phyloP scores from a whole-genome alignment of 2,888 invertebrate genomes.

The Pandemis corylana region DNA sequence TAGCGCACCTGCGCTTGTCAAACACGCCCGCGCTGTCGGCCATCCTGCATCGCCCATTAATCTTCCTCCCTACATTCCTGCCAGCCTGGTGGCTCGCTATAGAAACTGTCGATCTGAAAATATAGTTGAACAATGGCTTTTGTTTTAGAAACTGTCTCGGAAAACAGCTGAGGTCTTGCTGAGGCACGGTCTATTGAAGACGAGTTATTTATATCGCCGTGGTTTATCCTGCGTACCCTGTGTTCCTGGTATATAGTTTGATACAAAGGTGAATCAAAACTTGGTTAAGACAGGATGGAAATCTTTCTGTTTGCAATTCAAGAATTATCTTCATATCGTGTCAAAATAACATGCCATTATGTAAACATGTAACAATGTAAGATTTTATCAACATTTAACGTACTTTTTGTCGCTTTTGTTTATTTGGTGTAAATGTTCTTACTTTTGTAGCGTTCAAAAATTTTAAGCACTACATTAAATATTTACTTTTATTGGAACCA shows the following conservation, averaged over 20 bases:
- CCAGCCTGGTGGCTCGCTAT: constrained; percentile 61
- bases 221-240: neutral
- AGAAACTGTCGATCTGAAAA: constrained; percentile 40
- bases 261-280: neutral
- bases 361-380: too few species aligned
- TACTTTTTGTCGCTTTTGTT: too few species aligned
- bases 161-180: constrained; percentile 36
- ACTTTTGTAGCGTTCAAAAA: too few species aligned
- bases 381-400: too few species aligned
- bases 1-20: constrained; percentile 84
- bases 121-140: constrained; percentile 38
- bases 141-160: constrained; percentile 26
- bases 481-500: too few species aligned
- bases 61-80: constrained; percentile 81
- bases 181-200: constrained; percentile 17
- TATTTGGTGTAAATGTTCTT: too few species aligned
- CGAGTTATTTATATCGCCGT: neutral
- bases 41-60: constrained; percentile 74
- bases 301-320: neutral
- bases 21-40: constrained; percentile 80
- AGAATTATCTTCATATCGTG: too few species aligned
- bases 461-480: too few species aligned
- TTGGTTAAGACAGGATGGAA: neutral
- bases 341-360: too few species aligned
- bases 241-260: neutral